Evolutionary conservation across 2,888 invertebrate species (phyloP), one percentile per base, ranked within the genome.

Genomic region (Helicoverpa assulta): DNA sequence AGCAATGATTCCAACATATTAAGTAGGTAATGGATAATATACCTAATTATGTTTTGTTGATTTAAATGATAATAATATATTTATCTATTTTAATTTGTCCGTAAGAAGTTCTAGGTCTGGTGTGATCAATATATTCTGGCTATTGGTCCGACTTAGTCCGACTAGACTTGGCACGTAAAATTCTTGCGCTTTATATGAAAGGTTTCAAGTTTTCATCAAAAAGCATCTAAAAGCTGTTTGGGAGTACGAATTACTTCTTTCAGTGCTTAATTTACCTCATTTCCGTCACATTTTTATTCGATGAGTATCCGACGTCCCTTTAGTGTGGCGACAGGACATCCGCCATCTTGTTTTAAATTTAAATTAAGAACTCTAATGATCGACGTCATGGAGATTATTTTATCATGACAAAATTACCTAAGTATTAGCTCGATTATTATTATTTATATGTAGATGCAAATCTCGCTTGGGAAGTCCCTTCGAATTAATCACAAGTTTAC

Each of bases 351-450:
- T n/a, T 26, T 26, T 26, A 47, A 3, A n/a, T 47, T 47, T 47
- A 47, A 47, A 47, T n/a, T n/a, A n/a, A n/a, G 47, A 47, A n/a
- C 47, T n/a, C 47, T 47, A 47, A 47, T 47, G 16, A n/a, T 47
- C 47, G 47, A 54, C 70, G 57, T 40, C 14, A 26, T 3, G 1
- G 14, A 40, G 40, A 21, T 19, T 59, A 56, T 10, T 10, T 67
- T 66, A n/a, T 6, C 19, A 21, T 47, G 0, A 18, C 43, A 73
- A 67, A 73, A 54, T 33, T 68, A 54, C 61, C 61, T 0, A n/a
- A n/a, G n/a, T n/a, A 16, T 52, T 68, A 68, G 53, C 53, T 21
- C 18, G 14, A 26, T 26, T 40, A 43, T 16, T 37, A 26, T 21
- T 40, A 12, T 40, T 43, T 53, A 50, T 26, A 26, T 26, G 26